These are phyloP conservation scores for Clunio marinus DNA, from an alignment of 2,888 invertebrate species.

Conservation along the genomic window DNA sequence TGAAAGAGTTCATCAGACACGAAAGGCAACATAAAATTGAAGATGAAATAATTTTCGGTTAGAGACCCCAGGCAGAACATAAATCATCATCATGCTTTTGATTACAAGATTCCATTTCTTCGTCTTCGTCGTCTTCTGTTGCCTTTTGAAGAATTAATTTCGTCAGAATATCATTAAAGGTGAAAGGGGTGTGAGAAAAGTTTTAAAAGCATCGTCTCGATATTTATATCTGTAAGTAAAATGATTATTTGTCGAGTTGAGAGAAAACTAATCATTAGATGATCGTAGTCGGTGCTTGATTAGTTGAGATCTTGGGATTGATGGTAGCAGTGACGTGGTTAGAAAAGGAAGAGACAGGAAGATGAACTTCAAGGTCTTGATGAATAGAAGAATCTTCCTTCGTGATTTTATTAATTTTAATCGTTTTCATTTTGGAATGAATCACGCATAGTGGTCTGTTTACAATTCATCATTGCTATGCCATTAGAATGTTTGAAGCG, in stretches of 20 bases:
- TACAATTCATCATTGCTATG: slow-evolving; percentile 5
- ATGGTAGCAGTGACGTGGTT: too few species aligned
- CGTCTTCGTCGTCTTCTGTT: not conserved
- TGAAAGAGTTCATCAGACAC: not conserved
- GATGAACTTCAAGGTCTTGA: not conserved
- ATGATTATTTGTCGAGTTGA: not conserved
- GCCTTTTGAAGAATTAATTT: not conserved
- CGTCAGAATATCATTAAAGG: too few species aligned
- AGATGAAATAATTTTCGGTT: not conserved
- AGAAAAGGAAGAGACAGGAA: too few species aligned
- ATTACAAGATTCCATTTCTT: not conserved
- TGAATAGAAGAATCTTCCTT: not conserved
- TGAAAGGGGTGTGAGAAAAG: slow-evolving; percentile 27
- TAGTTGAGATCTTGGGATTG: too few species aligned
- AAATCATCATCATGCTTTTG: slow-evolving; percentile 28
- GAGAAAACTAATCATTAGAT: not conserved
- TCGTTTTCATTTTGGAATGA: not conserved
- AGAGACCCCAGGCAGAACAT: slow-evolving; percentile 21
- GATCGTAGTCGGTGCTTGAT: slow-evolving; percentile 1
- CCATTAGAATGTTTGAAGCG: not conserved
- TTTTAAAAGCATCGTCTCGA: too few species aligned
- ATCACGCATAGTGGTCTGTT: not conserved
- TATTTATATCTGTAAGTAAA: too few species aligned
- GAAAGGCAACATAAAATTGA: not conserved
- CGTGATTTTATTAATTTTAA: slow-evolving; percentile 17